These are phyloP conservation scores for Formica selysi DNA, from an alignment of 1,140 invertebrate genomes.

Conservation along the genomic window DNA sequence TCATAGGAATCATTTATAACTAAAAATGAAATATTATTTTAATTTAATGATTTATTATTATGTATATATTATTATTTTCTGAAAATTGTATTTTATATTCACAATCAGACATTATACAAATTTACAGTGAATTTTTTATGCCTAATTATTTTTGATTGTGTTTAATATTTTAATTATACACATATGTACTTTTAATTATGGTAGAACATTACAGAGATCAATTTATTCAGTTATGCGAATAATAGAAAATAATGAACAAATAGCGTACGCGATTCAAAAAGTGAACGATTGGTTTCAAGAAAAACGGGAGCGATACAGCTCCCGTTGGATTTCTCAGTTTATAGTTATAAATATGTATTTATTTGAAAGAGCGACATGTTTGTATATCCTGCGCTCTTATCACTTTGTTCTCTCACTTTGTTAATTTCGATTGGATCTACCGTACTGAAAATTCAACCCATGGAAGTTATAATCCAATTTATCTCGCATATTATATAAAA, in stretches of 20 bases:
- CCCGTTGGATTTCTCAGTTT: not conserved
- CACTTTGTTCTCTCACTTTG: not conserved
- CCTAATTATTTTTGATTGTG: not conserved
- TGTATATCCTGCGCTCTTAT: not conserved
- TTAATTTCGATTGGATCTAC: not conserved
- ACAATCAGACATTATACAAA: not conserved
- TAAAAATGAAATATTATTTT: not conserved
- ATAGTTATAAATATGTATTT: constrained; percentile 20
- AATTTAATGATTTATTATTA: constrained; percentile 2
- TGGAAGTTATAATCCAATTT: not conserved
- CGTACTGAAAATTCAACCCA: not conserved
- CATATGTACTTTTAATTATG: not conserved
- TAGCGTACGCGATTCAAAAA: constrained; percentile 4
- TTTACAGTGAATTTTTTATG: not conserved
- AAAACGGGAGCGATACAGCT: not conserved
- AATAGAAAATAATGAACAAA: constrained; percentile 46
- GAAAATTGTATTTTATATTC: not conserved
- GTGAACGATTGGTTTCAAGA: constrained; percentile 12
- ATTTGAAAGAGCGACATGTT: not conserved
- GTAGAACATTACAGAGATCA: not conserved
- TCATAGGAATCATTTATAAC: not conserved
- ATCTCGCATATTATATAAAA: not conserved
- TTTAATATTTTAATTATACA: constrained; percentile 34
- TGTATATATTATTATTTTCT: not conserved
- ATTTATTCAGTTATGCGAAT: not conserved